These are phyloP conservation scores for Nephrotoma flavescens DNA, from an alignment of 2,888 invertebrate species.

Conservation along the genomic window DNA sequence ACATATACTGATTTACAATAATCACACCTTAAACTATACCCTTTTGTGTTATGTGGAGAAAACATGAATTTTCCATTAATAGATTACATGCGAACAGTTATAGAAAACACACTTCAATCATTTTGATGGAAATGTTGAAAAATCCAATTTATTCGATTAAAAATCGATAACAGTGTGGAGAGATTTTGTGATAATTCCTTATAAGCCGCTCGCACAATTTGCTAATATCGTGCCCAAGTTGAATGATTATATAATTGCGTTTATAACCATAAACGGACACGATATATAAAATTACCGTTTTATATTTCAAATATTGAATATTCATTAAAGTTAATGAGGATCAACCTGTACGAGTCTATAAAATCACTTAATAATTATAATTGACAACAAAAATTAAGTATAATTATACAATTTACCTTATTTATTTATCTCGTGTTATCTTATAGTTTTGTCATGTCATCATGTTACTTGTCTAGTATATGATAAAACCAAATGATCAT, in stretches of 20 bases:
- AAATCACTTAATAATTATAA: neutral
- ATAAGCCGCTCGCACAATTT: neutral
- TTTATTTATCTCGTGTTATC: neutral
- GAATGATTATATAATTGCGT: neutral
- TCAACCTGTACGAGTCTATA: neutral
- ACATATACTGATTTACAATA: neutral
- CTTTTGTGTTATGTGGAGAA: neutral
- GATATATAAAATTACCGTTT: neutral
- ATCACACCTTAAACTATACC: neutral
- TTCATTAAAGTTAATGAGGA: neutral
- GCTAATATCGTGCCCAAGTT: neutral
- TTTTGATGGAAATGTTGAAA: neutral
- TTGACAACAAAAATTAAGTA: neutral
- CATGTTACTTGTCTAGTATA: neutral
- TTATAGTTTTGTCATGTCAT: neutral
- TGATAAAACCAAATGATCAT: neutral
- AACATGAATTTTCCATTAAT: slow-evolving; percentile 7
- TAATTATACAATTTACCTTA: neutral
- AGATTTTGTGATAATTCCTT: neutral
- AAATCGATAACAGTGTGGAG: neutral
- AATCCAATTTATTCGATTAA: neutral
- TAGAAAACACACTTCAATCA: neutral
- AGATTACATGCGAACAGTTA: neutral
- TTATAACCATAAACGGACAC: neutral
- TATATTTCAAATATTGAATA: neutral